These are phyloP conservation scores for Griposia aprilina DNA, from an alignment of 2,888 invertebrate species.

Conservation along the genomic window DNA sequence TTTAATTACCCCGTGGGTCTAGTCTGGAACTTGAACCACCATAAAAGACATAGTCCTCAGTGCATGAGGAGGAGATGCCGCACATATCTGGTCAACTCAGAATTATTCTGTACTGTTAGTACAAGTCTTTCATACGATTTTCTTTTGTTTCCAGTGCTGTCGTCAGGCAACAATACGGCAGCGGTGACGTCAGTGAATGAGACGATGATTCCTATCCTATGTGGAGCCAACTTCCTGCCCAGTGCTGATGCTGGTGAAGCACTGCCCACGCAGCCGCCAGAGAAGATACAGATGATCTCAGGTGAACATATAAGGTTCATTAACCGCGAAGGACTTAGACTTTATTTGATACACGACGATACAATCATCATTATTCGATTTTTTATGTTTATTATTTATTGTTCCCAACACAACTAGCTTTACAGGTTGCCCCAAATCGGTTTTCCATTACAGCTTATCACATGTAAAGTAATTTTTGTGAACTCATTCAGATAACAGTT, in stretches of 20 bases:
- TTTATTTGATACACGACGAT: too few relatives aligned
- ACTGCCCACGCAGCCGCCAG: slow-evolving; percentile 86
- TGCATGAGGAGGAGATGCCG: not conserved
- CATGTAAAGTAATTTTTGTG: too few relatives aligned
- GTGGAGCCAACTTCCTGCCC: slow-evolving; percentile 89
- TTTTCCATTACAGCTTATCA: too few relatives aligned
- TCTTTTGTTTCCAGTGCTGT: slow-evolving; percentile 78
- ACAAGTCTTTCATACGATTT: not conserved
- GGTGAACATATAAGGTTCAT: slow-evolving; percentile 70
- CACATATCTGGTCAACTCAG: not conserved
- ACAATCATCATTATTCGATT: too few relatives aligned
- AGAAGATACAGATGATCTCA: slow-evolving; percentile 90
- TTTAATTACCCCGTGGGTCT: too few relatives aligned
- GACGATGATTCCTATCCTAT: slow-evolving; percentile 81
- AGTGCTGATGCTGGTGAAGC: slow-evolving; percentile 84
- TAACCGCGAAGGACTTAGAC: not conserved
- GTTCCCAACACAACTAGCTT: too few relatives aligned
- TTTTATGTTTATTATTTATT: too few relatives aligned
- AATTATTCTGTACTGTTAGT: not conserved
- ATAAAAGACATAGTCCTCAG: not conserved
- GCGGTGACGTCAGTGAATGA: slow-evolving; percentile 84
- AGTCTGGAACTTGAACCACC: not conserved
- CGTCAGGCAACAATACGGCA: slow-evolving; percentile 84
- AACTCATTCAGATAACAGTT: too few relatives aligned
- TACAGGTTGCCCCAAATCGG: too few relatives aligned